Evolutionary conservation across 2,797 vertebrate genomes (phyloP).

Genomic region (Phyllotis vaccarum): DNA sequence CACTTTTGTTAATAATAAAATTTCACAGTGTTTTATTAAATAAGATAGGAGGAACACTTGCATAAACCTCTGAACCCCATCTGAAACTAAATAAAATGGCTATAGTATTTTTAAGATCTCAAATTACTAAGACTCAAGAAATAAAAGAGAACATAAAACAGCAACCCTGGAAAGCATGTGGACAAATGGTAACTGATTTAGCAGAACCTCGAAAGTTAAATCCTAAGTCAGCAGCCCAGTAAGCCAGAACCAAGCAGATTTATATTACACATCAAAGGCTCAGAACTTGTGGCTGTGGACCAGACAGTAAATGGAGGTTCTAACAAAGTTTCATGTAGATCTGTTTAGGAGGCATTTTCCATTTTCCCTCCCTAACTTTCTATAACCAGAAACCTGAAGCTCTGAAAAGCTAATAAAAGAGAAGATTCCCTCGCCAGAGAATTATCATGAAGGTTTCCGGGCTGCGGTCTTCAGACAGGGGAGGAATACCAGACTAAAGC

Average conservation of each 20-base stretch:
- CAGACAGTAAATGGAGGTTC: not conserved
- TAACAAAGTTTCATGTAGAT: not conserved
- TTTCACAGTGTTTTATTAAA: slow-evolving; percentile 35
- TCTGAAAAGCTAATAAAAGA: not conserved
- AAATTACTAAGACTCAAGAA: slow-evolving; percentile 5
- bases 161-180: slow-evolving; percentile 6
- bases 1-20: slow-evolving; percentile 41
- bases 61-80: not conserved
- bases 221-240: slow-evolving; percentile 52
- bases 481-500: not conserved
- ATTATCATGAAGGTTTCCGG: not conserved
- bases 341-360: not conserved
- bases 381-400: not conserved
- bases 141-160: slow-evolving; percentile 21
- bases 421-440: not conserved
- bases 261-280: not conserved
- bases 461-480: not conserved
- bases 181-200: slow-evolving; percentile 48
- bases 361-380: not conserved
- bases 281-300: not conserved
- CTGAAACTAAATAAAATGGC: slow-evolving; percentile 38
- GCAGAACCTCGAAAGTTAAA: slow-evolving; percentile 51
- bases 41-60: not conserved
- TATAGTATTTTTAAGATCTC: slow-evolving; percentile 15
- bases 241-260: slow-evolving; percentile 19